Conservation (phyloP, 1,140 invertebrate genomes). For the Pomacea maculata region DNA sequence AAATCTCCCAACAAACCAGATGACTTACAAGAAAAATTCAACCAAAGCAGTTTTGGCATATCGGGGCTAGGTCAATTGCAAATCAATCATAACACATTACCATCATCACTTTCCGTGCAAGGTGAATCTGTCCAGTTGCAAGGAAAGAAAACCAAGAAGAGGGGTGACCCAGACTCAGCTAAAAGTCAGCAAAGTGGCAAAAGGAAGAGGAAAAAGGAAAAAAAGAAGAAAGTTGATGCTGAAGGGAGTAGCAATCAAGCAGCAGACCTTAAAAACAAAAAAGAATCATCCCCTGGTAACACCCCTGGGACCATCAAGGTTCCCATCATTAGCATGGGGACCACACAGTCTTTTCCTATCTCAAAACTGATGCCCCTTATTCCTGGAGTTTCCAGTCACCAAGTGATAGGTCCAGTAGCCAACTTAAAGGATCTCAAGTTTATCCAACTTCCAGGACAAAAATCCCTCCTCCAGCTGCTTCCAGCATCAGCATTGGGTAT, state of each 20-base stretch:
- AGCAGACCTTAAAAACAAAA: too few species aligned
- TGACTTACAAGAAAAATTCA: too few species aligned
- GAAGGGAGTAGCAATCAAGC: too few species aligned
- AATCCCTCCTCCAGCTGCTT: constrained; percentile 8
- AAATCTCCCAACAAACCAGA: too few species aligned
- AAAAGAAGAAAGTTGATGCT: constrained; percentile 17
- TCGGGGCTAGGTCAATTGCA: constrained; percentile 34
- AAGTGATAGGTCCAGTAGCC: background rate
- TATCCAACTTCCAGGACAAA: constrained; percentile 14
- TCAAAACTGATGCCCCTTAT: background rate
- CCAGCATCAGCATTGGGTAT: constrained; percentile 4
- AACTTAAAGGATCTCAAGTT: constrained; percentile 23
- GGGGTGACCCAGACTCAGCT: background rate
- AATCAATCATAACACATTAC: constrained; percentile 14
- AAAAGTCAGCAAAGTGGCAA: background rate
- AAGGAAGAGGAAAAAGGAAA: constrained; percentile 18
- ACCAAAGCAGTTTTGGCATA: constrained; percentile 14
- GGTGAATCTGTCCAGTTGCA: background rate
- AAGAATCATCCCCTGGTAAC: background rate
- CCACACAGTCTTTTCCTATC: background rate
- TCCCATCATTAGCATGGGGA: background rate
- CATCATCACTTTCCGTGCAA: background rate
- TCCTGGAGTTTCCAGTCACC: too few species aligned
- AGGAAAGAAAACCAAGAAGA: background rate
- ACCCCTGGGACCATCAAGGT: background rate